Conservation (phyloP, 2,797 vertebrate genomes). For the Chelon labrosus region DNA sequence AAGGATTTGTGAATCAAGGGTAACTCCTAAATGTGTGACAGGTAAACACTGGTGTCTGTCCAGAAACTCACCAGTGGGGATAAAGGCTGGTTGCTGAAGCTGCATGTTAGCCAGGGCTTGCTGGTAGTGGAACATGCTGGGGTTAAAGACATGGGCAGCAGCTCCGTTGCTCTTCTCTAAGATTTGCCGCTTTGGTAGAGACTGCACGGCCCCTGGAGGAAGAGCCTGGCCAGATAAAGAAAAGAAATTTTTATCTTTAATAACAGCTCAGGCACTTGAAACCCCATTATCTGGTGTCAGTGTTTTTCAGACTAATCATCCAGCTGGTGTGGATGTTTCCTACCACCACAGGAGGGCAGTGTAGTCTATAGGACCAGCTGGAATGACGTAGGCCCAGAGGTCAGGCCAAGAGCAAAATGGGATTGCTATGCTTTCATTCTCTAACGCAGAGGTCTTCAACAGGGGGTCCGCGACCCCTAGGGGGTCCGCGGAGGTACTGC, state of each 20-base stretch:
- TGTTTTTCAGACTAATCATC: neutral
- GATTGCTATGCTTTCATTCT: slow-evolving; percentile 52
- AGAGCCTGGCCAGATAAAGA: slow-evolving; percentile 83
- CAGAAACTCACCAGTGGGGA: slow-evolving; percentile 91
- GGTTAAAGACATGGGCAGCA: slow-evolving; percentile 91
- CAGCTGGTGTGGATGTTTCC: slow-evolving; percentile 11
- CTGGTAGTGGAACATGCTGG: slow-evolving; percentile 98
- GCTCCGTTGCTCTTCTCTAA: slow-evolving; percentile 96
- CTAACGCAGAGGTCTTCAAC: no score
- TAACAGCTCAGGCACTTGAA: neutral
- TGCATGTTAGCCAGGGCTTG: slow-evolving; percentile 98
- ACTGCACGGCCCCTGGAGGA: slow-evolving; percentile 91
- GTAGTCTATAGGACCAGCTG: slow-evolving; percentile 24
- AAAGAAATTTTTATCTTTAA: neutral
- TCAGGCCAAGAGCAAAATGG: slow-evolving; percentile 60
- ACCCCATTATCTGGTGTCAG: neutral
- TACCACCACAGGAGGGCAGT: slow-evolving; percentile 71
- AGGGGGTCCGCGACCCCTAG: no score
- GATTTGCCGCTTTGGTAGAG: slow-evolving; percentile 94
- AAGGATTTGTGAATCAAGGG: neutral
- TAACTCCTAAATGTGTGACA: neutral
- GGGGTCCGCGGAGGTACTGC: no score
- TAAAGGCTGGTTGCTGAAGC: slow-evolving; percentile 94
- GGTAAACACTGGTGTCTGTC: slow-evolving; percentile 19
- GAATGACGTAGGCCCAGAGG: slow-evolving; percentile 41